Evolutionary conservation across 2,113 vertebrate genomes (phyloP), one percentile per base, ranked within the genome.

Genomic region (Coryphaenoides rupestris): DNA sequence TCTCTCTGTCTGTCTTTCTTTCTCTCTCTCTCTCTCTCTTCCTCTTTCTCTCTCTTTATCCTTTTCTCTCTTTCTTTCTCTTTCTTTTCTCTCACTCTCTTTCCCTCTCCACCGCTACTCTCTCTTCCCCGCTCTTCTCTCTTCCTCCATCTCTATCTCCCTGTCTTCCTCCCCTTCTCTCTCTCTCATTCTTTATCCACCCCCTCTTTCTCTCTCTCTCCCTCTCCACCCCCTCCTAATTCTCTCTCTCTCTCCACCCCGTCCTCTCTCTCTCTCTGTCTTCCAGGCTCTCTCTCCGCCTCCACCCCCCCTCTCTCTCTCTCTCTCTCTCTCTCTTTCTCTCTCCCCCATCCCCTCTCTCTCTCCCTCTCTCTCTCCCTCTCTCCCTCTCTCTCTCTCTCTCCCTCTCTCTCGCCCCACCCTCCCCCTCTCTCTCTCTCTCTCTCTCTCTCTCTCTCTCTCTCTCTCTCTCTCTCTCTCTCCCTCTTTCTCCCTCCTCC

Each of bases 1-100:
- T 66, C 58, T 65, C 60, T 68, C 45, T 24, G 45, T 50, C 26
- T 54, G 56, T 59, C 66, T 56, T n/a, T 28, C 33, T 55, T 23
- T 16, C 49, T 49, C 21, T 16, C 26, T 33, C 19, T 17, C 21
- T 19, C 40, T 19, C 33, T 13, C 19, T 5, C 62, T 3, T 3
- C 16, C 2, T 9, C 60, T 17, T 1, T 46, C 52, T 14, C 17
- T 52, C 10, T 66, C 47, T 6, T 0, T 50, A 22, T 23, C 55
- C 14, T 21, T 23, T 22, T 22, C 54, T 13, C 54, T 21, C 12
- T 7, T 17, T 55, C 14, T 16, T 16, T 14, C 16, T 21, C 47
- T 33, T n/a, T 58, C 58, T 22, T 3, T 54, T 22, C 23, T 26
- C 9, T 26, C 52, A 70, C 13, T 26, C 53, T 19, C 23, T 26